phyloP scores from a whole-genome alignment of 2,888 invertebrate species.

The Ophraella communa region DNA sequence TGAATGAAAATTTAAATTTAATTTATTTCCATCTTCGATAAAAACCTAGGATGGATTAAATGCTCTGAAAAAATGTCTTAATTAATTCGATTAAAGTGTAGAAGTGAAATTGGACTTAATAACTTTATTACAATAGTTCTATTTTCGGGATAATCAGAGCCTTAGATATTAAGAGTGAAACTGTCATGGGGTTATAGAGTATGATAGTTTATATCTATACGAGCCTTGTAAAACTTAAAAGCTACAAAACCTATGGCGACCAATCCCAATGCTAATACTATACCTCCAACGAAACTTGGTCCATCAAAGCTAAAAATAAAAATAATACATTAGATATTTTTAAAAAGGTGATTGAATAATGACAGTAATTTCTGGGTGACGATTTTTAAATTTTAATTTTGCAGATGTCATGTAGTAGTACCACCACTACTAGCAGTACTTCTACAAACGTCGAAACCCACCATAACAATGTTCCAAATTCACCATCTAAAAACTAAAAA shows the following conservation, averaged over 20 bases:
- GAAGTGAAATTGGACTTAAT: not conserved
- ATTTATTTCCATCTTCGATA: not conserved
- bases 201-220: slow-evolving; percentile 86
- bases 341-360: no score
- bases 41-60: no score
- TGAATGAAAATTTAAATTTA: not conserved
- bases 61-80: not conserved
- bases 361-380: no score
- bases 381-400: no score
- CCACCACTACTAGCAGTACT: no score
- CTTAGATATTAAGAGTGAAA: slow-evolving; percentile 25
- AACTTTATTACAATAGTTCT: not conserved
- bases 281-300: slow-evolving; percentile 84
- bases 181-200: slow-evolving; percentile 69
- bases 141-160: slow-evolving; percentile 18
- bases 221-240: slow-evolving; percentile 86
- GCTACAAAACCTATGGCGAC: slow-evolving; percentile 82
- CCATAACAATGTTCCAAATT: no score
- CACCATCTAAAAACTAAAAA: no score
- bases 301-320: slow-evolving; percentile 67
- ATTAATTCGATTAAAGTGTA: not conserved
- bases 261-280: slow-evolving; percentile 79
- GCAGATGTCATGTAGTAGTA: no score
- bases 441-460: no score
- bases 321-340: not conserved